phyloP scores from a whole-genome alignment of 2,113 vertebrate genomes.

The Menidia beryllina region DNA sequence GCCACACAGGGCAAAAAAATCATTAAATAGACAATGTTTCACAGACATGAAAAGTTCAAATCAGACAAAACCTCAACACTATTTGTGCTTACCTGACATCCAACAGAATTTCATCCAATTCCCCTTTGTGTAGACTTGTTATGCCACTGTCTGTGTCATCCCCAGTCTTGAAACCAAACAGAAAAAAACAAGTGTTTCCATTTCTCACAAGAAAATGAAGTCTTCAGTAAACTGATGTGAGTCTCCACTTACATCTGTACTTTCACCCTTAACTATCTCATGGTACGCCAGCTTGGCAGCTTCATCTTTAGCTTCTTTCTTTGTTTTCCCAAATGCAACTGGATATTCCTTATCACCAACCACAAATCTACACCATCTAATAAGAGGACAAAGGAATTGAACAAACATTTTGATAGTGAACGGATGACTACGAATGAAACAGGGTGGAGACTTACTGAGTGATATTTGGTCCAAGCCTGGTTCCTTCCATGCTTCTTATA shows the following conservation, averaged over 20 bases:
- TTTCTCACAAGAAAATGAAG: background rate
- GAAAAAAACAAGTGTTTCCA: background rate
- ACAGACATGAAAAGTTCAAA: background rate
- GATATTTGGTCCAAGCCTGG: background rate
- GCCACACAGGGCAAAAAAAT: background rate
- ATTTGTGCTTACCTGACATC: constrained; percentile 49
- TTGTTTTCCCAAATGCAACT: constrained; percentile 59
- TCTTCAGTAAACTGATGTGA: background rate
- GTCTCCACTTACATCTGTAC: constrained; percentile 9
- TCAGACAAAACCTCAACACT: background rate
- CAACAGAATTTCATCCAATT: constrained; percentile 7
- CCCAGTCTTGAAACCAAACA: constrained; percentile 48
- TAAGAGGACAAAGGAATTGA: background rate
- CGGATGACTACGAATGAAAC: background rate
- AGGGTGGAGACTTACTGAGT: constrained; percentile 51
- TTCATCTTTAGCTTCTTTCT: constrained; percentile 76
- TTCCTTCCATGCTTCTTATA: constrained; percentile 24
- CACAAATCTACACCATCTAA: constrained; percentile 62
- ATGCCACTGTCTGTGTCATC: constrained; percentile 7
- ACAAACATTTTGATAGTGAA: background rate
- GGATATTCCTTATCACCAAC: constrained; percentile 67
- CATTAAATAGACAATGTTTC: background rate
- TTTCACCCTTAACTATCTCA: constrained; percentile 9
- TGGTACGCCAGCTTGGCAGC: constrained; percentile 74
- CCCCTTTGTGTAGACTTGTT: constrained; percentile 1